Percentiles rank a stretch among this genome's conserved stretches.
phyloP scores from a whole-genome alignment of 1,140 invertebrate genomes.

The Drosophila parabipectinata region DNA sequence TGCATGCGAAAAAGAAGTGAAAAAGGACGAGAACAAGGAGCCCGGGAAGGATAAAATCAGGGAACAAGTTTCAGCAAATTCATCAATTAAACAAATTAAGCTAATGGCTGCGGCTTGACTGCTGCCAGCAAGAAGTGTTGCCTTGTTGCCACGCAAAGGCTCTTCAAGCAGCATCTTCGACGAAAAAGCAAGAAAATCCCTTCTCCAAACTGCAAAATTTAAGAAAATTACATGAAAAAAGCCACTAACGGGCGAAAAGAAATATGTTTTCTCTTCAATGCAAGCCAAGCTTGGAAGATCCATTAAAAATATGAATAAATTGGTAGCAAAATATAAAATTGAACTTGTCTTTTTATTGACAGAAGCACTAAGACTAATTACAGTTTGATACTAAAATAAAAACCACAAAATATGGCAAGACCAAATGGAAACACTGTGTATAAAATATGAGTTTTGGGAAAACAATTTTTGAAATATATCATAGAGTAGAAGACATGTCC shows the following conservation, averaged over 20 bases:
- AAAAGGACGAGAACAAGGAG: not conserved
- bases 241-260: constrained; percentile 8
- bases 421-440: constrained; percentile 1
- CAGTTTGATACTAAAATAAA: constrained; percentile 12
- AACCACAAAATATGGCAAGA: constrained; percentile 11
- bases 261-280: constrained; percentile 32
- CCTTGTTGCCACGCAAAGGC: constrained; percentile 30
- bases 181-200: constrained; percentile 32
- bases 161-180: constrained; percentile 6
- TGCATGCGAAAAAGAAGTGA: not conserved
- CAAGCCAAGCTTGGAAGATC: constrained; percentile 12
- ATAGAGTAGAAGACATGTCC: too few species aligned
- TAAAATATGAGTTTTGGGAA: not conserved
- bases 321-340: constrained; percentile 31
- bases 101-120: constrained; percentile 52
- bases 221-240: constrained; percentile 4
- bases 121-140: constrained; percentile 39
- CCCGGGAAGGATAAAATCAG: constrained; percentile 34
- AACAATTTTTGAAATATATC: not conserved
- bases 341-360: constrained; percentile 30
- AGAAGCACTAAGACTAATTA: constrained; percentile 32
- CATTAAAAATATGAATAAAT: constrained; percentile 51
- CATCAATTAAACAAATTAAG: constrained; percentile 61
- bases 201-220: constrained; percentile 14
- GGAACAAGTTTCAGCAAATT: constrained; percentile 51